Conservation (phyloP, 92 coral and sea anemone species). For the Paramuricea clavata region DNA sequence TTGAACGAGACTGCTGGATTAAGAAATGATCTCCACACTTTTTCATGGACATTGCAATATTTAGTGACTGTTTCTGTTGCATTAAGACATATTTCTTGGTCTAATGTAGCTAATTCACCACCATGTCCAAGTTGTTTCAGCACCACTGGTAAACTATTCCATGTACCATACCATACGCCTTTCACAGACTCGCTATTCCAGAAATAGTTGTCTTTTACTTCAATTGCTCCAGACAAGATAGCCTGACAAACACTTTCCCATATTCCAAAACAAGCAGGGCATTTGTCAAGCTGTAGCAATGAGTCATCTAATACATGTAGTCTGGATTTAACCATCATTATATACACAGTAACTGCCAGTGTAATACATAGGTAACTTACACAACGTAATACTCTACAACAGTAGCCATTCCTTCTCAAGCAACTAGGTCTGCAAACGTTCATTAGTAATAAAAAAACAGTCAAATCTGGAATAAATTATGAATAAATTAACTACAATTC, state of each 20-base stretch:
- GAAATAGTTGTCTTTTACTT: conserved; percentile 55
- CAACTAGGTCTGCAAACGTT: neutral
- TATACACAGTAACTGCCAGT: conserved; percentile 5
- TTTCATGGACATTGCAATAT: conserved; percentile 66
- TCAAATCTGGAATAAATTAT: neutral
- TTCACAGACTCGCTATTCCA: conserved; percentile 65
- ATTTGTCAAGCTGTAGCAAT: conserved; percentile 53
- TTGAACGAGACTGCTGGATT: conserved; percentile 63
- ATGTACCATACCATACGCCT: conserved; percentile 74
- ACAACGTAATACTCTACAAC: neutral
- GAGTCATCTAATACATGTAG: conserved; percentile 29
- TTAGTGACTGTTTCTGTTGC: conserved; percentile 54
- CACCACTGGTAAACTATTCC: conserved; percentile 64
- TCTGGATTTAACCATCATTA: conserved; percentile 40
- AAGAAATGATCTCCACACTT: conserved; percentile 75
- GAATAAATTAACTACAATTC: too few species aligned
- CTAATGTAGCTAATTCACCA: conserved; percentile 67
- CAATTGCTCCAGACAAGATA: conserved; percentile 57
- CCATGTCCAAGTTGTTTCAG: conserved; percentile 75
- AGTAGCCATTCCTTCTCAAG: conserved; percentile 19
- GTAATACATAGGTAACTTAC: neutral
- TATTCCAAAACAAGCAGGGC: conserved; percentile 89
- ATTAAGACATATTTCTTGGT: conserved; percentile 73
- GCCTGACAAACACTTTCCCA: conserved; percentile 66
- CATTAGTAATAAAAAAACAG: neutral